Base-by-base conservation (phyloP, 2,888 invertebrate genomes). In the Papilio demoleus region DNA sequence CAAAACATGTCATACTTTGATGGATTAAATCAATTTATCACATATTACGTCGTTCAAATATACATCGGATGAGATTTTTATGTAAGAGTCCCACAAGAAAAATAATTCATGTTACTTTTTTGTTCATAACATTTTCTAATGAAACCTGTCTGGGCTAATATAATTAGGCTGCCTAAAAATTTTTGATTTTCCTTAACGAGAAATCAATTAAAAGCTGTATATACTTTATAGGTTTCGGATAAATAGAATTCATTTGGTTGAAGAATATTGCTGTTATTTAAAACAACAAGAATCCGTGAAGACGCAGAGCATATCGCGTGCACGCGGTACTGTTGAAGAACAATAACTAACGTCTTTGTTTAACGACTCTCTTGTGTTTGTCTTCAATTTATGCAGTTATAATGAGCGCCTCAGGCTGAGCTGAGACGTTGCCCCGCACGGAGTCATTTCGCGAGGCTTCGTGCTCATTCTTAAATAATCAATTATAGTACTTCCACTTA, bases 361-460 rank as follows among this genome's bases (percentile, higher is more conserved):
- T 19, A 53, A 53, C 27, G 31, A 22, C 40, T 53, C 40, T 58
- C 53, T 27, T 53, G 27, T 59, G 59, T 65, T 65, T 65, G 22
- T 65, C 34, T 65, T 65, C 59, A 31, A 59, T 59, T 65, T 45
- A 59, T 59, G 58, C 65, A 56, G 45, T 65, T 59, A 59, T 58
- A 65, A 45, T 34, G 59, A 59, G 42, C 45, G 59, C 65, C 59
- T 31, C 40, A 12, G 45, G 65, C 58, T n/a, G 27, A n/a, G n/a
- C 27, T 27, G 5, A 53, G 14, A 31, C 34, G 14, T 31, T 17
- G 38, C 64, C 38, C 53, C 64, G 38, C 36, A 38, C 53, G 53
- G 27, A 64, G 64, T 64, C 12, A 53, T 38, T 62, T 40, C 19
- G 34, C 47, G 34, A 47, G 22, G 47, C 47, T 4, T 36, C 19